phyloP scores from a whole-genome alignment of 2,113 vertebrate genomes.

The Microcebus griseorufus region DNA sequence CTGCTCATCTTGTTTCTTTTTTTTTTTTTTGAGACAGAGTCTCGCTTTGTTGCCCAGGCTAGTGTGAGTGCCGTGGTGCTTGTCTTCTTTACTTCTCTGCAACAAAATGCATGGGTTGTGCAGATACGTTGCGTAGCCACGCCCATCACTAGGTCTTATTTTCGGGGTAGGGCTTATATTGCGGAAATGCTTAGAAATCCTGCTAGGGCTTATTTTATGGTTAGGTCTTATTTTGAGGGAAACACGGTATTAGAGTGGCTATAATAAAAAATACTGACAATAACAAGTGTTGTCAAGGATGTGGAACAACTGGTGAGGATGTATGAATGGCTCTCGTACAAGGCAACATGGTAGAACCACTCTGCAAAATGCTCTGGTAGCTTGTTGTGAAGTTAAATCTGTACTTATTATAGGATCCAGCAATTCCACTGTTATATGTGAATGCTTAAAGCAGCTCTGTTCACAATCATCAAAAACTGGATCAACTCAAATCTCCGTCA shows the following conservation, averaged over 20 bases:
- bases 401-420: background rate
- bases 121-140: too few relatives aligned
- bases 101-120: too few relatives aligned
- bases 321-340: background rate
- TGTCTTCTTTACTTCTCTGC: too few relatives aligned
- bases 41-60: too few relatives aligned
- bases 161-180: too few relatives aligned
- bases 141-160: too few relatives aligned
- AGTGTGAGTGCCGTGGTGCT: too few relatives aligned
- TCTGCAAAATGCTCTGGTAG: background rate
- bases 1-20: too few relatives aligned
- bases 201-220: too few relatives aligned
- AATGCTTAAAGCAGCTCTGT: background rate
- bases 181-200: too few relatives aligned
- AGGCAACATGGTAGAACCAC: background rate
- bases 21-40: too few relatives aligned
- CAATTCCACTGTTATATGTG: background rate
- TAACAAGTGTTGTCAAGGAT: background rate
- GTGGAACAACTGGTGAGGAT: background rate
- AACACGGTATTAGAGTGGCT: background rate
- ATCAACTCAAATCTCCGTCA: background rate
- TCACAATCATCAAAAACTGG: background rate
- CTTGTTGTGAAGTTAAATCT: background rate
- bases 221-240: too few relatives aligned
- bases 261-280: background rate